Percentiles rank a stretch among this genome's conserved stretches.
Evolutionary conservation across 2,888 invertebrate species (phyloP).

Genomic region (Trachelus tabidus): DNA sequence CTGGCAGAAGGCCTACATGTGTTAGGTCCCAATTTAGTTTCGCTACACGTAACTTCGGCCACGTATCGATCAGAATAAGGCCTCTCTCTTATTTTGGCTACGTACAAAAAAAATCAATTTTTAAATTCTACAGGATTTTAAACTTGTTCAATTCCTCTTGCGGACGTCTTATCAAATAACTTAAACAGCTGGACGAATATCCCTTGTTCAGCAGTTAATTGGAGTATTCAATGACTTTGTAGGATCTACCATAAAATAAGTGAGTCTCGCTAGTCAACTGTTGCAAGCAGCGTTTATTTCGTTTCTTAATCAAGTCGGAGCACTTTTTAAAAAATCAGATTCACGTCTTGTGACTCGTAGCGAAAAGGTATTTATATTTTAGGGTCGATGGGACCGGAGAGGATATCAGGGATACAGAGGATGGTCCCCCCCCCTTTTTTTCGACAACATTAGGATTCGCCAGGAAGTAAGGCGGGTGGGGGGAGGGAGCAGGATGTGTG

Average conservation of each 20-base stretch:
- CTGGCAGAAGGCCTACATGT: neutral
- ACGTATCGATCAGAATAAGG: neutral
- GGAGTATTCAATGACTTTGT: neutral
- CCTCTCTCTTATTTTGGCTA: neutral
- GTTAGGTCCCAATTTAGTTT: neutral
- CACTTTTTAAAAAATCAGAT: constrained; percentile 46
- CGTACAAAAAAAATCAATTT: neutral
- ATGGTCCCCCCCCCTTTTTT: neutral
- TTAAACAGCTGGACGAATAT: neutral
- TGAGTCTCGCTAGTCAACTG: constrained; percentile 36
- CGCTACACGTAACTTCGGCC: neutral
- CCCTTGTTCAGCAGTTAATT: neutral
- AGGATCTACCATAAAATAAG: neutral
- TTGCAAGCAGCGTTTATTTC: constrained; percentile 60
- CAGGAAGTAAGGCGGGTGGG: neutral
- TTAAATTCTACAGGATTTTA: neutral
- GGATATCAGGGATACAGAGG: neutral
- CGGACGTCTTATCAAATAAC: neutral
- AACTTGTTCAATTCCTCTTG: neutral
- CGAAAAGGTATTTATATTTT: constrained; percentile 44
- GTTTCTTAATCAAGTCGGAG: constrained; percentile 49
- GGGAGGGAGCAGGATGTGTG: neutral
- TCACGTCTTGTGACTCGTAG: constrained; percentile 36
- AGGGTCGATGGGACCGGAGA: constrained; percentile 2
- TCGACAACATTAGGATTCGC: neutral